Base-by-base conservation (phyloP, 2,888 invertebrate species). In the Amitus sp. region DNA sequence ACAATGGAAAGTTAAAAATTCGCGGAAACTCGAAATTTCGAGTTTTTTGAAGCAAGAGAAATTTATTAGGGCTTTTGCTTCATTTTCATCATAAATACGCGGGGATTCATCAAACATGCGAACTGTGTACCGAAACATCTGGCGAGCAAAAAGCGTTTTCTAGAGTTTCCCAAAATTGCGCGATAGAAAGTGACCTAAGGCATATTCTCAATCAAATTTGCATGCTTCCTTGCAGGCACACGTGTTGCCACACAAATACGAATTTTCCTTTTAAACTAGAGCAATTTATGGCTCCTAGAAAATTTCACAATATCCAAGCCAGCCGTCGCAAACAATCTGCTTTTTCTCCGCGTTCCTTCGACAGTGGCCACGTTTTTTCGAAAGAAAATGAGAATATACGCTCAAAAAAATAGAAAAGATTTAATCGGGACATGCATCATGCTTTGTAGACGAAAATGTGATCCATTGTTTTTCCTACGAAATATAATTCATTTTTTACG, bases 281-380 rank as follows among this genome's bases (percentile, higher is more conserved):
- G 77, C 79, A 80, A 77, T 79, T 81, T 80, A 80, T 76, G 77
- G 70, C 70, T 57, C 64, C 67, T 58, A 60, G 61, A 67, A 71
- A 73, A 70, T 67, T 67, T 65, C 54, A 72, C 73, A 73, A 77
- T 73, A 73, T 70, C 70, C 67, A 68, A 62, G 61, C 53, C 62
- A 58, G 59, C 30, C 30, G 19, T 40, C 18, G 40, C 40, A 18
- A 3, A n/a, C 40, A 40, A n/a, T 39, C 40, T 40, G 19, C 40
- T 5, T 40, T 19, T 40, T 19, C 18, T 40, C n/a, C 10, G 40
- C 40, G 19, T 40, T 40, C 40, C 19, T 40, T 40, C 40, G 40
- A 30, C 40, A 40, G 9, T 18, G 18, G 19, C 4, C 19, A 19
- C 40, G 17, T 17, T 40, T 40, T 40, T 40, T 40, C 40, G 18